Evolutionary conservation across 2,888 invertebrate species (phyloP).

Genomic region (Blomia tropicalis): DNA sequence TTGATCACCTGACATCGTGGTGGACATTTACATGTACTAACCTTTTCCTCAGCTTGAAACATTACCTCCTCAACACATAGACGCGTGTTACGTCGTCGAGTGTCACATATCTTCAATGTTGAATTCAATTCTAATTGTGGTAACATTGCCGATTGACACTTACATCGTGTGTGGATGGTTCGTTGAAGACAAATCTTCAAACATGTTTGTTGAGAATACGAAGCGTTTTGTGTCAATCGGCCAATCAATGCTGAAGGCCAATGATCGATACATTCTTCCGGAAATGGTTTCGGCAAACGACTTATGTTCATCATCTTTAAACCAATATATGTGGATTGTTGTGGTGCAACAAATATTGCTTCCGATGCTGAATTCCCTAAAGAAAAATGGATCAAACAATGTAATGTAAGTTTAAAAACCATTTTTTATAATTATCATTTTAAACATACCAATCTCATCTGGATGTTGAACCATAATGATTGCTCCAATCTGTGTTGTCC

Average conservation of each 20-base stretch:
- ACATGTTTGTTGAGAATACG: conserved; percentile 27
- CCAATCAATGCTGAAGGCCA: conserved; percentile 24
- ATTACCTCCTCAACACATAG: conserved; percentile 27
- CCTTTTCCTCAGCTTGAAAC: conserved; percentile 25
- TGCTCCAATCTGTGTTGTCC: conserved; percentile 26
- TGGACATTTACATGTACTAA: conserved; percentile 25
- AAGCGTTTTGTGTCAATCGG: conserved; percentile 23
- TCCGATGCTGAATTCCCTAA: conserved; percentile 25
- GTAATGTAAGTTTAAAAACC: no score
- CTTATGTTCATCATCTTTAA: conserved; percentile 27
- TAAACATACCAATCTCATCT: conserved; percentile 25
- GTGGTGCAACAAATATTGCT: conserved; percentile 27
- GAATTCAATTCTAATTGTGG: conserved; percentile 25
- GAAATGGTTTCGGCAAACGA: conserved; percentile 27
- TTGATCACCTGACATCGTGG: conserved; percentile 26
- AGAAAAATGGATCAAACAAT: not conserved
- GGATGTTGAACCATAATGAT: conserved; percentile 28
- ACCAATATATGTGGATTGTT: conserved; percentile 26
- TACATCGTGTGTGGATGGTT: conserved; percentile 26
- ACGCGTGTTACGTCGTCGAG: conserved; percentile 21
- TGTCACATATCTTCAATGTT: conserved; percentile 25
- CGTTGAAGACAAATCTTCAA: conserved; percentile 27
- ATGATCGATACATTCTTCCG: conserved; percentile 27
- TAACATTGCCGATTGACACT: conserved; percentile 26
- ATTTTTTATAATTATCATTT: not conserved